Conservation (phyloP, 2,888 invertebrate genomes). For the Spatulosminthurus flaviceps region DNA sequence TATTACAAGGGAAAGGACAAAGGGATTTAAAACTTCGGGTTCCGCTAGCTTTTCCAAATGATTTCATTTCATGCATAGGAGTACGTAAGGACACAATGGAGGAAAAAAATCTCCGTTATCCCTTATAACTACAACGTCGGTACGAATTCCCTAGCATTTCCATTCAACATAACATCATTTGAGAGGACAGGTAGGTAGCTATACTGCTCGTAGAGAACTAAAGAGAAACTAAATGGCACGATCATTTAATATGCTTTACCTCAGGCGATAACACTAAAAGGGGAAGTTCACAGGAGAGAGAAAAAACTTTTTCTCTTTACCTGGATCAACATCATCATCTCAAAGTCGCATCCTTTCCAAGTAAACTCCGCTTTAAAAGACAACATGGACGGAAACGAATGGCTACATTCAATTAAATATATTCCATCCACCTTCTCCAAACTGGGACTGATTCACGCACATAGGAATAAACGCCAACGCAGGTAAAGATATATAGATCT, state of each 20-base stretch:
- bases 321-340: neutral
- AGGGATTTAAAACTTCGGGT: constrained; percentile 7
- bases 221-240: neutral
- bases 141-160: no score
- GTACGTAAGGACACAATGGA: neutral
- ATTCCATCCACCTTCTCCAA: neutral
- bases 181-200: no score
- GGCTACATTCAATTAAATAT: constrained; percentile 4
- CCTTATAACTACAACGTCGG: no score
- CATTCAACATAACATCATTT: no score
- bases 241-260: neutral
- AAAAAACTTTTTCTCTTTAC: neutral
- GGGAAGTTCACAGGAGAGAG: neutral
- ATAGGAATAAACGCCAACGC: no score
- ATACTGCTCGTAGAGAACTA: neutral
- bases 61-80: neutral
- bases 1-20: constrained; percentile 14
- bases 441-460: no score
- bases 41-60: constrained; percentile 13
- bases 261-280: constrained; percentile 18
- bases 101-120: no score
- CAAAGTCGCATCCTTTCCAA: no score
- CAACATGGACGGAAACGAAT: neutral
- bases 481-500: no score
- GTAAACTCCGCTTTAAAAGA: no score